Conservation (phyloP, 2,113 vertebrate species). For the Serranochromis macrocephalus region DNA sequence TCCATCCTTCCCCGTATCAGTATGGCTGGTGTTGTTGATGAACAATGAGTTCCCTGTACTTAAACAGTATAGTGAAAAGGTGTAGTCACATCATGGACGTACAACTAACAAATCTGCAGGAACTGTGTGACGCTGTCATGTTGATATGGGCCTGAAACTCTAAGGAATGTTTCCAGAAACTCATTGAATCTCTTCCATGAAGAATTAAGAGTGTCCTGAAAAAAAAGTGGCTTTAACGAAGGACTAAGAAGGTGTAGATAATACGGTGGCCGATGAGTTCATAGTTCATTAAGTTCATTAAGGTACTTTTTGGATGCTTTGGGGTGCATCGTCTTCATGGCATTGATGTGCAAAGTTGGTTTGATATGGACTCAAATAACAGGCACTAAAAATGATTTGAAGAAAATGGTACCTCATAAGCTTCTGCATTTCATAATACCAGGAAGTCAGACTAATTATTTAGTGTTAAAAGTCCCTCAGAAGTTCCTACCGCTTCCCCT, state of each 20-base stretch:
- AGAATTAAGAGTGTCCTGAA: background rate
- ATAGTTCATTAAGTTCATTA: background rate
- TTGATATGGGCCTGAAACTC: accelerated
- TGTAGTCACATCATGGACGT: background rate
- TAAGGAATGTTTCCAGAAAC: background rate
- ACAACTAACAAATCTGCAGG: background rate
- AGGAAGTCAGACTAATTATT: background rate
- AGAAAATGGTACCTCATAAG: background rate
- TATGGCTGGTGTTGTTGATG: background rate
- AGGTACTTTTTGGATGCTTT: background rate
- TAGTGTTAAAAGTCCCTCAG: background rate
- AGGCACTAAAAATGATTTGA: background rate
- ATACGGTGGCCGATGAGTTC: background rate
- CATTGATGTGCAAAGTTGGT: background rate
- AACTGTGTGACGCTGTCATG: background rate
- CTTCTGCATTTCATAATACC: background rate
- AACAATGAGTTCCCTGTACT: background rate
- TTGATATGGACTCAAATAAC: background rate
- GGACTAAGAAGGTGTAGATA: background rate
- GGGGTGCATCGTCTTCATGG: background rate
- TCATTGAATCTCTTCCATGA: background rate
- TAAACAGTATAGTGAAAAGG: background rate
- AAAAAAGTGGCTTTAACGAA: accelerated
- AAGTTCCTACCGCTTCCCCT: accelerated
- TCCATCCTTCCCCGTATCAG: background rate